Evolutionary conservation across 2,113 vertebrate genomes (phyloP).

Genomic region (Scomber japonicus): DNA sequence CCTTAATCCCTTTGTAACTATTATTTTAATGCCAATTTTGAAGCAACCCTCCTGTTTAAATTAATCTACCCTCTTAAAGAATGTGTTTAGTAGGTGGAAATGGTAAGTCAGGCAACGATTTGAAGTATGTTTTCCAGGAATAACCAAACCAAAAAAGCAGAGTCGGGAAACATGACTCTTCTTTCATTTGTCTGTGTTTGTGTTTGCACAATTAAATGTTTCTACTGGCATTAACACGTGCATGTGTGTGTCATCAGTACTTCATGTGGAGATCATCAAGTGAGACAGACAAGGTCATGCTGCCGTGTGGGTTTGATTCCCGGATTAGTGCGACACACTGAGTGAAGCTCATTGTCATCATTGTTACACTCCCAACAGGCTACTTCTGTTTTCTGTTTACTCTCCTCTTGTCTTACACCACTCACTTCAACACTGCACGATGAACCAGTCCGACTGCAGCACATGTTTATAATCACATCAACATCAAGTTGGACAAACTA

Average conservation of each 20-base stretch:
- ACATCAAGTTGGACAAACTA: constrained; percentile 40
- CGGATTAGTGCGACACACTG: constrained; percentile 64
- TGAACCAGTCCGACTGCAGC: constrained; percentile 47
- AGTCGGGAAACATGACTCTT: no score
- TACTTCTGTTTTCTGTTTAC: constrained; percentile 52
- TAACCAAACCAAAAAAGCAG: no score
- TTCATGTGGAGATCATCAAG: background rate
- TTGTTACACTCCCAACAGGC: constrained; percentile 58
- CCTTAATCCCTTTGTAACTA: background rate
- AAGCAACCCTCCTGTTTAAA: background rate
- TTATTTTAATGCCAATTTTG: background rate
- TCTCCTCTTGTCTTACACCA: constrained; percentile 50
- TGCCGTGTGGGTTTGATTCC: constrained; percentile 11
- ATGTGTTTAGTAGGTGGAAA: background rate
- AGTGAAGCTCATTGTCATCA: constrained; percentile 67
- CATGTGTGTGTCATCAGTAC: background rate
- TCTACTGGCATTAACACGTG: background rate
- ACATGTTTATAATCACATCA: constrained; percentile 46
- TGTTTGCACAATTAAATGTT: background rate
- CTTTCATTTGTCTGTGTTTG: background rate
- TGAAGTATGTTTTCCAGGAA: background rate
- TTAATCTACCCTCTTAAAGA: background rate
- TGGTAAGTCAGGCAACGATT: background rate
- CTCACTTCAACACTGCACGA: constrained; percentile 18
- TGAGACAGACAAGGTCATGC: constrained; percentile 15